Evolutionary conservation across 2,888 invertebrate genomes (phyloP).

Genomic region (Xestia sexstrigata): DNA sequence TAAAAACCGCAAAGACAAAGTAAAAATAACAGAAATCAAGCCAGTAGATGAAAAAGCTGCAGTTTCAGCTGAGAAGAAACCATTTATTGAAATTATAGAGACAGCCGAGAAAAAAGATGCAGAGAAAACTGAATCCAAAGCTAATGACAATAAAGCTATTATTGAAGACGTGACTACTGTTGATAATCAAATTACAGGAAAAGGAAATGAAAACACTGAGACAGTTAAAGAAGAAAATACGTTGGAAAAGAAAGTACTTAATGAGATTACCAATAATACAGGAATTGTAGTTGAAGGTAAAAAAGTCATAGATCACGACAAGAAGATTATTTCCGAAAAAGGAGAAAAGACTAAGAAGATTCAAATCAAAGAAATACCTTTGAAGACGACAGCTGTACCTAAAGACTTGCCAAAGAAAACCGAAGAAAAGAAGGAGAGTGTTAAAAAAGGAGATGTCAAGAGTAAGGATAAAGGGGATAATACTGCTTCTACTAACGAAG

Average conservation of each 20-base stretch:
- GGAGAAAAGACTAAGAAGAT: conserved; percentile 59
- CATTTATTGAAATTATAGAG: conserved; percentile 82
- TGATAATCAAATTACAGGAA: conserved; percentile 64
- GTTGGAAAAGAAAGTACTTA: not conserved
- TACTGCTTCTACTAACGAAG: conserved; percentile 51
- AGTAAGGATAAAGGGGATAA: conserved; percentile 35
- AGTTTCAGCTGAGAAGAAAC: conserved; percentile 75
- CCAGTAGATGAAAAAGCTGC: conserved; percentile 63
- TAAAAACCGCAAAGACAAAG: conserved; percentile 61
- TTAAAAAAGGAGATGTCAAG: conserved; percentile 49
- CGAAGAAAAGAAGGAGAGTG: conserved; percentile 54
- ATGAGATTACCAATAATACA: conserved; percentile 12
- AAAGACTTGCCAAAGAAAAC: conserved; percentile 55
- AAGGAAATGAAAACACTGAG: conserved; percentile 17
- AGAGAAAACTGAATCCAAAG: conserved; percentile 55
- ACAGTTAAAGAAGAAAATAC: conserved; percentile 8
- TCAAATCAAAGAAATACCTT: conserved; percentile 69
- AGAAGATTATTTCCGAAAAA: conserved; percentile 72
- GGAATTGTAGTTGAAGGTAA: conserved; percentile 66
- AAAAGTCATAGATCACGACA: conserved; percentile 76
- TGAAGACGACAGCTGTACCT: conserved; percentile 38
- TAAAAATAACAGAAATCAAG: conserved; percentile 69
- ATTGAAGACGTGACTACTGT: conserved; percentile 58
- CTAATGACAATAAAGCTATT: conserved; percentile 41
- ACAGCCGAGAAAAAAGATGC: conserved; percentile 63